Conservation (phyloP, 2,113 vertebrate species). For the Conger conger region DNA sequence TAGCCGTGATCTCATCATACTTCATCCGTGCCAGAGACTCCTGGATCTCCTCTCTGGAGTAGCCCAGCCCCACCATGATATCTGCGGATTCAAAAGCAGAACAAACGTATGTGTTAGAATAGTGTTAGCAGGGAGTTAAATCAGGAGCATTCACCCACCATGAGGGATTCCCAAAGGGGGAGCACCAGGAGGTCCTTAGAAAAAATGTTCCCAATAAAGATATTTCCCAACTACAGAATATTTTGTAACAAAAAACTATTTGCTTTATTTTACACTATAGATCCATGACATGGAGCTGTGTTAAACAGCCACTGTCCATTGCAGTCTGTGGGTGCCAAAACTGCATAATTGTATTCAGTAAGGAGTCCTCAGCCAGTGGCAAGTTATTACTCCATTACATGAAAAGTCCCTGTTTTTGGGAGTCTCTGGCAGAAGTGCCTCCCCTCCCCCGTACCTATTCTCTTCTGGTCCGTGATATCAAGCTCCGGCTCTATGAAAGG, state of each 20-base stretch:
- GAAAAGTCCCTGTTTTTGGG: background rate
- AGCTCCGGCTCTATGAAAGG: slow-evolving; percentile 74
- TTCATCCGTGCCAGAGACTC: slow-evolving; percentile 88
- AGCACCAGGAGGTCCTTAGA: too few species aligned
- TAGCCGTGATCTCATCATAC: slow-evolving; percentile 92
- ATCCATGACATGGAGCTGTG: too few species aligned
- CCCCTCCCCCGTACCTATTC: slow-evolving; percentile 33
- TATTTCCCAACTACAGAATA: too few species aligned
- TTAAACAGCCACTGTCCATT: too few species aligned
- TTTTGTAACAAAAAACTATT: too few species aligned
- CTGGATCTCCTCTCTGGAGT: slow-evolving; percentile 88
- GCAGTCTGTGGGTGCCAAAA: too few species aligned
- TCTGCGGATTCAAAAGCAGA: slow-evolving; percentile 61
- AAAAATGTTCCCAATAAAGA: too few species aligned
- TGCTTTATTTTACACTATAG: too few species aligned
- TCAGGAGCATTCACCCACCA: too few species aligned
- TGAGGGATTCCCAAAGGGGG: too few species aligned
- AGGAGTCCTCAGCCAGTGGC: too few species aligned
- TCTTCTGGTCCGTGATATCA: slow-evolving; percentile 43
- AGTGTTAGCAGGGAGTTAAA: background rate
- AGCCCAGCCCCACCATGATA: slow-evolving; percentile 95
- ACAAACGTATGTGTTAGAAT: background rate
- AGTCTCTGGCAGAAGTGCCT: background rate
- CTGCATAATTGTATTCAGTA: too few species aligned
- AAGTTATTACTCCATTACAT: background rate